Evolutionary conservation across 2,888 invertebrate species (phyloP).

Genomic region (Baccha elongata): DNA sequence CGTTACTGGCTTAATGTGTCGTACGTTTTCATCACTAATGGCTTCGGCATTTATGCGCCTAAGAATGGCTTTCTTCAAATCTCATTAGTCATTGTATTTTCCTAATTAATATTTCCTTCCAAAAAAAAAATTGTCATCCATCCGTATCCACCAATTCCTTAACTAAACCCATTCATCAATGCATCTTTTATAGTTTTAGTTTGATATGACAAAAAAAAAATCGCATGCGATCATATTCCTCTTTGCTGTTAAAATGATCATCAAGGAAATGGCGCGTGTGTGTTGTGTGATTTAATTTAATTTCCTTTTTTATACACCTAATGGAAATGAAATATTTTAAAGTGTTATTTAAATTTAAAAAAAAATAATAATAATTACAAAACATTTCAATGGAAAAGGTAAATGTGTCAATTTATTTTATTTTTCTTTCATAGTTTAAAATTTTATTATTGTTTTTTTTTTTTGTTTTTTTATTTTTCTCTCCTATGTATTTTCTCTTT

Average conservation of each 20-base stretch:
- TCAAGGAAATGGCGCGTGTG: conserved; percentile 54
- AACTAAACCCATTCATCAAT: conserved; percentile 15
- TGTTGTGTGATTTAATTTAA: conserved; percentile 52
- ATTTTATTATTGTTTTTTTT: conserved; percentile 60
- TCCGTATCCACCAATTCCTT: background rate
- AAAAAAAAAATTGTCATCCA: conserved; percentile 18
- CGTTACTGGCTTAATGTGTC: conserved; percentile 69
- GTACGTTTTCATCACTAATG: conserved; percentile 81
- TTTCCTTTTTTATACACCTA: conserved; percentile 19
- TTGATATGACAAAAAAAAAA: conserved; percentile 33
- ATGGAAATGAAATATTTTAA: conserved; percentile 50
- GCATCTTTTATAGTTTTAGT: conserved; percentile 21
- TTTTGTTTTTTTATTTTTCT: conserved; percentile 16
- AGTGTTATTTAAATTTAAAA: conserved; percentile 10
- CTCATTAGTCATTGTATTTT: conserved; percentile 47
- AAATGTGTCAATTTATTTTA: conserved; percentile 61
- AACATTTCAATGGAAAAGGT: conserved; percentile 66
- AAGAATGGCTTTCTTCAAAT: conserved; percentile 65
- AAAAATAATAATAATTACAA: conserved; percentile 33
- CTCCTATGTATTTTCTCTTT: conserved; percentile 29
- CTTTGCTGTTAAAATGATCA: conserved; percentile 25
- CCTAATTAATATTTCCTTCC: conserved; percentile 28
- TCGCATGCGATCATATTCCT: conserved; percentile 59
- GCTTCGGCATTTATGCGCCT: conserved; percentile 77
- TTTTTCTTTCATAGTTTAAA: conserved; percentile 59